Evolutionary conservation across 2,797 vertebrate genomes (phyloP).

Genomic region (Scleropages formosus): DNA sequence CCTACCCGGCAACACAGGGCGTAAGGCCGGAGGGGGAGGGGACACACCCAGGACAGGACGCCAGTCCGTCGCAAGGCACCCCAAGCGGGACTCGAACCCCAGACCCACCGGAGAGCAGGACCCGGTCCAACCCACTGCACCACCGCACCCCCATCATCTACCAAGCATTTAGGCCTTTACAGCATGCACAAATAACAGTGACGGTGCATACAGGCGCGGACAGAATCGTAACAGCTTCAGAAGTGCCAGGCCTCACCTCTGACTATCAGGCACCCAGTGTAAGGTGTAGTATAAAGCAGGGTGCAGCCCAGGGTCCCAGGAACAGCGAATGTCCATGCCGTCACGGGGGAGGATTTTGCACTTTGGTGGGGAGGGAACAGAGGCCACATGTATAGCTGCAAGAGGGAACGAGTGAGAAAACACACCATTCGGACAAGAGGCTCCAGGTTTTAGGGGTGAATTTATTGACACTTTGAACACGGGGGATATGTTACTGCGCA

Average conservation of each 20-base stretch:
- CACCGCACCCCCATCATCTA: too few relatives aligned
- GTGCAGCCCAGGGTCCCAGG: slow-evolving; percentile 48
- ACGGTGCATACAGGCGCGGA: background rate
- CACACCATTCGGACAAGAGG: background rate
- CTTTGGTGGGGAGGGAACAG: slow-evolving; percentile 34
- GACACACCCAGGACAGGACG: too few relatives aligned
- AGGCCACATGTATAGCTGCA: slow-evolving; percentile 44
- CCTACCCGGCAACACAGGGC: too few relatives aligned
- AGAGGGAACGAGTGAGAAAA: background rate
- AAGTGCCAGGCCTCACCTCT: slow-evolving; percentile 41
- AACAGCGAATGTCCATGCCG: slow-evolving; percentile 53
- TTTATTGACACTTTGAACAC: background rate
- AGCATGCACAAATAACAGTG: background rate
- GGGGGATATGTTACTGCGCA: background rate
- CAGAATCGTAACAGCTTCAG: background rate
- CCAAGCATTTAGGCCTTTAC: background rate
- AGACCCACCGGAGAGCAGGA: too few relatives aligned
- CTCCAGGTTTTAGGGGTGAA: background rate
- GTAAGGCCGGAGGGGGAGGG: too few relatives aligned
- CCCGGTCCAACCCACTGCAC: too few relatives aligned
- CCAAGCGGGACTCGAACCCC: too few relatives aligned
- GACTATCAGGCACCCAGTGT: slow-evolving; percentile 50
- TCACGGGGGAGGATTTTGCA: slow-evolving; percentile 54
- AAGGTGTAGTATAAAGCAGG: slow-evolving; percentile 52
- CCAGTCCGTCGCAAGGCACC: too few relatives aligned